phyloP scores from a whole-genome alignment of 2,113 vertebrate genomes.

The Aegotheles bennettii region DNA sequence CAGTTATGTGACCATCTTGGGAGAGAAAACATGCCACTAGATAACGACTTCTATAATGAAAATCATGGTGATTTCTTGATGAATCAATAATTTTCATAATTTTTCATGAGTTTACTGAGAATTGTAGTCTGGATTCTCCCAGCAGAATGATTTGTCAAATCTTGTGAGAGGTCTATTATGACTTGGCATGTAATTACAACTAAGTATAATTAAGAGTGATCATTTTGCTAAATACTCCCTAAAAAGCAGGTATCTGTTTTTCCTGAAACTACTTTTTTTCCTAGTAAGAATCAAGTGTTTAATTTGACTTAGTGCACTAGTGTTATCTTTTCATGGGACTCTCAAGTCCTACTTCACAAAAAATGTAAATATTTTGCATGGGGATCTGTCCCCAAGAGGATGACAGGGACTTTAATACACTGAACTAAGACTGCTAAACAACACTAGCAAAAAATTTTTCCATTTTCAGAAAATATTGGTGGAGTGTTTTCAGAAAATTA shows the following conservation, averaged over 20 bases:
- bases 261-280: not conserved
- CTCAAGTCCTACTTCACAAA: not conserved
- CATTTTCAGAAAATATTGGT: not conserved
- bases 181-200: not conserved
- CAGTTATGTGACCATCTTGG: not conserved
- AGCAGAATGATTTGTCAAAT: not conserved
- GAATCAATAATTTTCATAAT: not conserved
- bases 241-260: not conserved
- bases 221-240: not conserved
- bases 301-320: not conserved
- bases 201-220: not conserved
- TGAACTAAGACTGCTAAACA: not conserved
- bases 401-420: not conserved
- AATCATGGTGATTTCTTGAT: not conserved
- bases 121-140: not conserved
- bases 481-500: not conserved
- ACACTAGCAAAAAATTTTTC: not conserved
- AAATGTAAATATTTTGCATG: not conserved
- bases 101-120: not conserved
- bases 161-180: not conserved
- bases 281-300: not conserved
- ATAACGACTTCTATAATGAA: not conserved
- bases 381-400: not conserved
- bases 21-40: not conserved
- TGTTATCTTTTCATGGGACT: not conserved